These are phyloP conservation scores for Semotilus atromaculatus DNA, from an alignment of 2,797 vertebrate species.

Conservation along the genomic window DNA sequence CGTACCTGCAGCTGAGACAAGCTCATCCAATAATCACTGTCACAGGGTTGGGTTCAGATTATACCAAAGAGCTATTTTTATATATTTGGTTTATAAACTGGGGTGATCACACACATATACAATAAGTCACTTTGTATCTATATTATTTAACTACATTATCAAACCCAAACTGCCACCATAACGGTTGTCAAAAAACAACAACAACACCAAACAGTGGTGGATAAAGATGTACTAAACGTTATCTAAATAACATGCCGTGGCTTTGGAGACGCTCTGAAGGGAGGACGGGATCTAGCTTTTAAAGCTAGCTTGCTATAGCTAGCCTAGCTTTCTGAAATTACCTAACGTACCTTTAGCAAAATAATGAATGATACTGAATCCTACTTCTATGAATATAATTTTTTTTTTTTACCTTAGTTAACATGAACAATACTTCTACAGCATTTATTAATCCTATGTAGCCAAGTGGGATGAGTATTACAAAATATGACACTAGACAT, in stretches of 20 bases:
- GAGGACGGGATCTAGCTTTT: no score
- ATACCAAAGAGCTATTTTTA: not conserved
- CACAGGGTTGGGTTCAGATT: slow-evolving; percentile 21
- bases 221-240: not conserved
- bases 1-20: slow-evolving; percentile 58
- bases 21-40: slow-evolving; percentile 65
- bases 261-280: no score
- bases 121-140: not conserved
- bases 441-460: no score
- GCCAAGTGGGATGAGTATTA: no score
- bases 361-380: not conserved
- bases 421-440: no score
- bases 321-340: no score
- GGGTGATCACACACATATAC: not conserved
- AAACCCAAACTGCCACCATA: not conserved
- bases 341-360: no score
- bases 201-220: no score
- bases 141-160: not conserved
- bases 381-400: not conserved
- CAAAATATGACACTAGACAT: no score
- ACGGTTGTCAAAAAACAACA: not conserved
- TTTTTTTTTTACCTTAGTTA: no score
- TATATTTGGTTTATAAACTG: not conserved
- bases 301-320: no score
- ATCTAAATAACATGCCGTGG: not conserved